Base-by-base conservation (phyloP, 2,888 invertebrate species). In the Euproctis similis region DNA sequence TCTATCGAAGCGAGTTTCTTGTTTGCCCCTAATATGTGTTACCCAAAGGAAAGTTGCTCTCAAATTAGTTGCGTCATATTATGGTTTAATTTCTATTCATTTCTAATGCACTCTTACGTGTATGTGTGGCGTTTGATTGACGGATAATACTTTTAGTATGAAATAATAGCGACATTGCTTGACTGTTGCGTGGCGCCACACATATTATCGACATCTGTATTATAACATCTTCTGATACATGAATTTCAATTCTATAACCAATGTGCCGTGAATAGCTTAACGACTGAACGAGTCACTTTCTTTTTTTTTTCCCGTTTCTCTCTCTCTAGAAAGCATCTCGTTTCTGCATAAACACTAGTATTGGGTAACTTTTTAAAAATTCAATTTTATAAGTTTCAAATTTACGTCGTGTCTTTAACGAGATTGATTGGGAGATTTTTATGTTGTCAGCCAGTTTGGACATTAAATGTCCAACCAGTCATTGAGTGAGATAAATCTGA, bases 261-360 rank as follows among this genome's bases (percentile, higher is more conserved):
- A 54, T 53, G 45, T 53, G 59, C 46, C 36, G 52, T 50, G 43
- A 43, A 52, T 48, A n/a, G 32, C 39, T 59, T 51, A 59, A 51
- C 58, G 42, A 48, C 53, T 51, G 47, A 50, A 53, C 51, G 48
- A 53, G 25, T 36, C 34, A 72, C 75, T 80, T 76, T 78, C 77
- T 66, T 66, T 50, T 61, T 47, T 47, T 59, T 49, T 51, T 4
- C 4, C 49, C 42, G 39, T 43, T n/a, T n/a, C 42, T 47, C 54
- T 43, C 54, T 46, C 41, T 34, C 34, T 35, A 43, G 44, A 50
- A 50, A 48, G 36, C 40, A 42, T 36, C 33, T 35, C 16, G 34
- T 36, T 37, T 33, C 21, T 48, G 46, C 30, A 50, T 50, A 49
- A 48, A 45, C n/a, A n/a, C n/a, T n/a, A n/a, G n/a, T n/a, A n/a